Conservation (phyloP, 2,888 invertebrate species). For the Pollenia amentaria region DNA sequence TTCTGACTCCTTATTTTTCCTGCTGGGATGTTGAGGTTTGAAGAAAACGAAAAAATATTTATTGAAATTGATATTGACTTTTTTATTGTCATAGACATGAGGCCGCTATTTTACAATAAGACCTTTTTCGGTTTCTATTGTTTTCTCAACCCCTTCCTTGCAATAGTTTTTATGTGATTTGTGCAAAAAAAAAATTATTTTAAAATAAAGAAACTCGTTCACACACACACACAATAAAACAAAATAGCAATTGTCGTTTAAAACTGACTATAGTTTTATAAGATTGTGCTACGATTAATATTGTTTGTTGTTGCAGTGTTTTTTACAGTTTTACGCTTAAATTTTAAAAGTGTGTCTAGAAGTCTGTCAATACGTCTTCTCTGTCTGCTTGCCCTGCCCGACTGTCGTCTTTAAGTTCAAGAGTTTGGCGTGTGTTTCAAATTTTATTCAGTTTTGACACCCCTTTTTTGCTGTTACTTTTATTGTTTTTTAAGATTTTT, state of each 20-base stretch:
- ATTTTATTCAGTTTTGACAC: constrained; percentile 67
- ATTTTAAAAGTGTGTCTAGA: constrained; percentile 67
- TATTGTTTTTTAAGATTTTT: constrained; percentile 50
- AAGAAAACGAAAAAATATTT: constrained; percentile 63
- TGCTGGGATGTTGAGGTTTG: constrained; percentile 61
- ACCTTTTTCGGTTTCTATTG: constrained; percentile 52
- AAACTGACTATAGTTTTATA: constrained; percentile 50
- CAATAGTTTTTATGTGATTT: constrained; percentile 5
- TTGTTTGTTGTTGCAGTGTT: constrained; percentile 52
- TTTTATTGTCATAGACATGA: constrained; percentile 70
- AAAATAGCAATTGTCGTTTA: constrained; percentile 56
- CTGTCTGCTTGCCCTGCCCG: constrained; percentile 8
- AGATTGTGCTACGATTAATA: constrained; percentile 58
- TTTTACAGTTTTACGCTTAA: constrained; percentile 73
- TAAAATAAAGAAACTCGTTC: constrained; percentile 10
- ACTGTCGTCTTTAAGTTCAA: constrained; percentile 29
- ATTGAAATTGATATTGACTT: constrained; percentile 74
- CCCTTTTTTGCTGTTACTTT: constrained; percentile 51
- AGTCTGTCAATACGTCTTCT: background rate
- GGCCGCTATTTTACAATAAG: constrained; percentile 64
- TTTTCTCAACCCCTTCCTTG: constrained; percentile 51
- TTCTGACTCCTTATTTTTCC: no score
- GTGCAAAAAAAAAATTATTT: constrained; percentile 48
- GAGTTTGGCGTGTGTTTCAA: constrained; percentile 59
- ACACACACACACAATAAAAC: background rate